Base-by-base conservation (phyloP, 64 coral and sea anemone species). In the Actinia equina region DNA sequence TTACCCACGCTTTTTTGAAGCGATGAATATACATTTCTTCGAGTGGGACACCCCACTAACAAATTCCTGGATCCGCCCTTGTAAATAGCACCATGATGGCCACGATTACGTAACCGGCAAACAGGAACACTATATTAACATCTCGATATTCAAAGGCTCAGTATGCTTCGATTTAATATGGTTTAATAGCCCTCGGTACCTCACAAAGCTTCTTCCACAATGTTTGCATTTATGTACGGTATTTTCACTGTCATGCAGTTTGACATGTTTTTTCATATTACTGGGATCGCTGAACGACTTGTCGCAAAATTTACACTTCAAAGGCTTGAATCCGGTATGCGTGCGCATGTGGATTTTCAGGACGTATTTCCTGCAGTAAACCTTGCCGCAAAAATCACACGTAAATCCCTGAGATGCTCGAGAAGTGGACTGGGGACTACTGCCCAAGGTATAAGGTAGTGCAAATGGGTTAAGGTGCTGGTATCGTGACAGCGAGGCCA, bases 201-300 rank as follows among this genome's bases (percentile, higher is more conserved):
- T 87, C 63, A 95, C 93, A 83, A 99, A 99, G 80, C 88, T 95
- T 37, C 97, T 87, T 0, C 97, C 97, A 43, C 97, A 99, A 60
- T 99, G 88, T 61, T 92, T 85, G 51, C 97, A 99, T 88, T 92
- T 99, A 43, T 99, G 93, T 5, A 99, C 90, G 0, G 97, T 95
- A 77, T 99, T 92, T 20, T 99, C 93, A 13, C 85, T 95, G 45
- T 95, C 97, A 57, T 99, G 97, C 43, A 95, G 88, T 42, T 95
- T 95, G 4, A 99, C 93, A 17, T 99, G 97, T 69, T 99, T 99
- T n/a, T 99, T 99, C 97, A 99, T 95, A 77, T 99, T 99, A 37
- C 97, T 99, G 8, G 97, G 97, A 84, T 99, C 97, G 85, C 97
- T 95, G 77, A 99, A 99, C 55, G 97, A 99, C 71, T 99, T 99